Percentiles rank a stretch among this genome's conserved stretches.
These are phyloP conservation scores for Limnodromus scolopaceus DNA, from an alignment of 2,797 vertebrate species.

Conservation along the genomic window DNA sequence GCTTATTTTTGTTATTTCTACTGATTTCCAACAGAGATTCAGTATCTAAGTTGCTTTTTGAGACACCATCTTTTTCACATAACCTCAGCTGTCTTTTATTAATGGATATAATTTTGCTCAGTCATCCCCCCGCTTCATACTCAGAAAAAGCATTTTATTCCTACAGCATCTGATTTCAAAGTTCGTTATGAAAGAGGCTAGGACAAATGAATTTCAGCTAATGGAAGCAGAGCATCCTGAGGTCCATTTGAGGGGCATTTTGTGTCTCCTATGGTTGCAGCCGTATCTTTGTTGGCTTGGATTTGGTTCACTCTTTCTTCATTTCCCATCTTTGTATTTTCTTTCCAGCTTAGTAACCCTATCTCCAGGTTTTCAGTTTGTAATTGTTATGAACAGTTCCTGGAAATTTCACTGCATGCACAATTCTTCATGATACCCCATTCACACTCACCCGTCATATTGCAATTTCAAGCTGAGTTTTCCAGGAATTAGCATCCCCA, in stretches of 20 bases:
- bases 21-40: background rate
- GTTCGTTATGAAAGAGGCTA: background rate
- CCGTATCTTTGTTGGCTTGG: background rate
- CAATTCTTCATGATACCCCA: background rate
- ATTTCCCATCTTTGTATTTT: background rate
- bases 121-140: background rate
- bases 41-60: background rate
- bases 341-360: background rate
- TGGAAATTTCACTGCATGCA: background rate
- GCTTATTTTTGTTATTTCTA: background rate
- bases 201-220: constrained; percentile 16
- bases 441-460: constrained; percentile 46
- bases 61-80: background rate
- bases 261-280: background rate
- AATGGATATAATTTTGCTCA: background rate
- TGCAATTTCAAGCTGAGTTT: constrained; percentile 21
- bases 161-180: constrained; percentile 12
- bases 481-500: constrained; percentile 55
- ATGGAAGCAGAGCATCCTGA: background rate
- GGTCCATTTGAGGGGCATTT: background rate
- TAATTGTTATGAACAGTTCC: background rate
- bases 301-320: background rate
- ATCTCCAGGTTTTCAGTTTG: background rate
- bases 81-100: background rate
- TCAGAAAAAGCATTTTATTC: constrained; percentile 18